These are phyloP conservation scores for Caenorhabditis brenneri DNA, from an alignment of 1,140 invertebrate species.

Conservation along the genomic window DNA sequence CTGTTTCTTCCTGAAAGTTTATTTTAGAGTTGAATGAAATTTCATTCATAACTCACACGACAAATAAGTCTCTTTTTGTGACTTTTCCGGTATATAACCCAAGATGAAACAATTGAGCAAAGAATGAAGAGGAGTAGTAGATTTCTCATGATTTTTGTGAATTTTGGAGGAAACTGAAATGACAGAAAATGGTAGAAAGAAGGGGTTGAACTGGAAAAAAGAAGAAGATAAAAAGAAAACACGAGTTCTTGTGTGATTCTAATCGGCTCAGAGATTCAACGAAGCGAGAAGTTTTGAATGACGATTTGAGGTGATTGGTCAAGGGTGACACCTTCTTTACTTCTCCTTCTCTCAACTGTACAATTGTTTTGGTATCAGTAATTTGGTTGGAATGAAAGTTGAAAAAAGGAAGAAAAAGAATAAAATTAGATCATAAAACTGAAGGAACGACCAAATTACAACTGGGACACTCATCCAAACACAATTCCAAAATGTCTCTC, in stretches of 20 bases:
- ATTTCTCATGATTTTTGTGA: not conserved
- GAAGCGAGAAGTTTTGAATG: not conserved
- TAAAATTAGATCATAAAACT: not conserved
- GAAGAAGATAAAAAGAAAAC: not conserved
- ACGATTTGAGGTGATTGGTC: not conserved
- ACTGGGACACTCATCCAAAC: not conserved
- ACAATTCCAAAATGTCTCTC: too few species aligned
- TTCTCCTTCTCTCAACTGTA: not conserved
- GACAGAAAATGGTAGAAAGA: not conserved
- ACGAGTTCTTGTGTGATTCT: not conserved
- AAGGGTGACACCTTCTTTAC: not conserved
- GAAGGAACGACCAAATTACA: slow-evolving; percentile 22
- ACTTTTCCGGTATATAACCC: slow-evolving; percentile 50
- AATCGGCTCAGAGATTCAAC: slow-evolving; percentile 21
- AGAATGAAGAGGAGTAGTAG: not conserved
- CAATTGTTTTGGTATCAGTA: not conserved
- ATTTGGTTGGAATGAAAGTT: not conserved
- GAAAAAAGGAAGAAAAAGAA: not conserved
- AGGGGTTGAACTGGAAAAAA: too few species aligned
- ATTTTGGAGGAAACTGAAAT: not conserved
- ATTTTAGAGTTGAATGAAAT: not conserved
- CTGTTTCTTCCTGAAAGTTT: slow-evolving; percentile 31
- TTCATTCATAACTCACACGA: not conserved
- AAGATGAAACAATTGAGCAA: slow-evolving; percentile 4
- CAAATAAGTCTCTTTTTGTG: slow-evolving; percentile 44